Base-by-base conservation (phyloP, 2,888 invertebrate species). In the Busseola fusca region DNA sequence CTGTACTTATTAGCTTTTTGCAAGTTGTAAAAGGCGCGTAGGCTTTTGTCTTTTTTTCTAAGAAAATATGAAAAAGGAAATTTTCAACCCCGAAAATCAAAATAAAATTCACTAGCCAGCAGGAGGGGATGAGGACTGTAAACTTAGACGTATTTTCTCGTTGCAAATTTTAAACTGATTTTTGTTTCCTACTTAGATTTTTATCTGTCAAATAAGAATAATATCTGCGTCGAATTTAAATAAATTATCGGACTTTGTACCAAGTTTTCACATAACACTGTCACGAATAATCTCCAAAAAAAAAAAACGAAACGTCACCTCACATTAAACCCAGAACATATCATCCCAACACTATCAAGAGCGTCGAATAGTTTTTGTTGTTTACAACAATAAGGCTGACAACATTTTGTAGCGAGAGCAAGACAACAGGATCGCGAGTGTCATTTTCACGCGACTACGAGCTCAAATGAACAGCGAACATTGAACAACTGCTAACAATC, bases 381-480 rank as follows among this genome's bases (percentile, higher is more conserved):
- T 63, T 60, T 62, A 60, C 69, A 82, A 88, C 86, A 90, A 88
- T 84, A 84, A 76, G 72, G 80, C 83, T 80, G 85, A 70, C 84
- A 84, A 80, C 64, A 62, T 16, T 16, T 63, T 64, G 59, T 56
- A 64, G 45, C 40, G 67, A 65, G 78, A n/a, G 65, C 78, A 83
- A 87, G 84, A 85, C 86, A 86, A 87, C 81, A 74, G 87, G 83
- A 86, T 84, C 78, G 79, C 86, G 82, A 85, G 81, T 87, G 86
- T 84, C 85, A 81, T 84, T 86, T 87, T 88, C 90, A 86, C 84
- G 76, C 76, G 81, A 80, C 87, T 89, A 84, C 79, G 73, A 73
- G 77, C 84, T 85, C 85, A 87, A 90, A 88, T 87, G 89, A 87
- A 88, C 88, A 86, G 83, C 81, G 84, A 74, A 74, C 85, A 72